Evolutionary conservation across 2,888 invertebrate species (phyloP), one percentile per base, ranked within the genome.

Genomic region (Scaptomyza polygonia): DNA sequence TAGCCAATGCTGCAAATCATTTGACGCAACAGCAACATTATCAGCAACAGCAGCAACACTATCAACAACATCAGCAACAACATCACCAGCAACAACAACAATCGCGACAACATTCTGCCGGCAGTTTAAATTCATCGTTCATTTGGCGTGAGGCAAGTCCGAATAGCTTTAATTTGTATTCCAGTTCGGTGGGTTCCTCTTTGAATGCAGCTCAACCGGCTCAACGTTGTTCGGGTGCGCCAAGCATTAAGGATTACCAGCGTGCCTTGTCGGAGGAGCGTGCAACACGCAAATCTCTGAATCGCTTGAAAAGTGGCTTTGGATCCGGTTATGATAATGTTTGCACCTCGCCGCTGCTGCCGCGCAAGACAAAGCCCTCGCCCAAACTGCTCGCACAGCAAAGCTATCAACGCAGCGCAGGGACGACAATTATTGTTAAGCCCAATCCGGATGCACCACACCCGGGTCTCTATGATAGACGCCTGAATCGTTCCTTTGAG

Each of bases 121-220:
- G 86, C 74, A 92, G 92, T 47, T 74, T 92, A 29, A 92, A 92
- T 64, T 92, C 92, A 29, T 92, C 92, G n/a, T 92, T 89, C 63
- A 91, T 92, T 51, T 92, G 92, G 92, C 91, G 92, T 56, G 92
- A 92, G 80, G 92, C 91, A 14, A 92, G 90, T 79, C 92, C 92
- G 43, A 92, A 92, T 73, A 92, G 90, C 82, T 92, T 92, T 61
- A 92, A 92, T 77, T 73, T 92, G 68, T 92, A 92, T 75, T 91
- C 92, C 65, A 89, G 91, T 12, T 92, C 92, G 32, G 90, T 91
- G 62, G 90, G 91, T n/a, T 91, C 92, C 32, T 90, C 92, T 2
- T 58, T 92, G 27, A 91, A 91, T 70, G 79, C 90, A 0, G 12
- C 74, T n/a, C 47, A 48, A 3, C 62, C 81, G 0, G 89, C 86